Evolutionary conservation across 1,140 invertebrate genomes (phyloP), one percentile per base, ranked within the genome.

Genomic region (Nymphalis io): DNA sequence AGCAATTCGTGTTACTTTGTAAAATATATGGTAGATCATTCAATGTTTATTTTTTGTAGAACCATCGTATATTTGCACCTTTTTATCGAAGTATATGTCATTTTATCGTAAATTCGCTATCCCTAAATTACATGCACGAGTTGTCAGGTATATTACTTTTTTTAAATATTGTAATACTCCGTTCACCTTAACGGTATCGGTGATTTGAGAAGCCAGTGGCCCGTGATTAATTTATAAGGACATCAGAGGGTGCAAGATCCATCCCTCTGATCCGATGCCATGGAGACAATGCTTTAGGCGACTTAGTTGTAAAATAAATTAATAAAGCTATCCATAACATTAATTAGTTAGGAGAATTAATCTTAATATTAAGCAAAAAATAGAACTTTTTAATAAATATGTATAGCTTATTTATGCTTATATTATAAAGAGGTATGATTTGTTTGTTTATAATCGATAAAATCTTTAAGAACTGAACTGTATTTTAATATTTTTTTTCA

Each of bases 191-290:
- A 71, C 76, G 69, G 73, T 79, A 79, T 75, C 69, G 67, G 74
- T 79, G 73, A 78, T 75, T 78, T 60, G 76, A 70, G 72, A 74
- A 76, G 53, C 46, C 72, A 72, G 51, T 68, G 76, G 46, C 39
- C 69, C 74, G 74, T 66, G 65, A 39, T 61, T 79, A 79, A 79
- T 79, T 63, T 71, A 70, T 74, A 68, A 67, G 67, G 76, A 79
- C 74, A 69, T 73, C 60, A 64, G 73, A 74, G 76, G 76, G 76
- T 68, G 76, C 67, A 73, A 78, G 70, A 74, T 70, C 57, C 63
- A 66, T 71, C 65, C 61, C 73, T 65, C 70, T 58, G 55, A 60
- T 53, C 51, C 58, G 39, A 55, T 60, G 58, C 60, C 63, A 70
- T 74, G 67, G 68, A 63, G 48, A 74, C 57, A 11, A 64, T 69